Evolutionary conservation across 2,888 invertebrate genomes (phyloP).

Genomic region (Petrolisthes manimaculis): DNA sequence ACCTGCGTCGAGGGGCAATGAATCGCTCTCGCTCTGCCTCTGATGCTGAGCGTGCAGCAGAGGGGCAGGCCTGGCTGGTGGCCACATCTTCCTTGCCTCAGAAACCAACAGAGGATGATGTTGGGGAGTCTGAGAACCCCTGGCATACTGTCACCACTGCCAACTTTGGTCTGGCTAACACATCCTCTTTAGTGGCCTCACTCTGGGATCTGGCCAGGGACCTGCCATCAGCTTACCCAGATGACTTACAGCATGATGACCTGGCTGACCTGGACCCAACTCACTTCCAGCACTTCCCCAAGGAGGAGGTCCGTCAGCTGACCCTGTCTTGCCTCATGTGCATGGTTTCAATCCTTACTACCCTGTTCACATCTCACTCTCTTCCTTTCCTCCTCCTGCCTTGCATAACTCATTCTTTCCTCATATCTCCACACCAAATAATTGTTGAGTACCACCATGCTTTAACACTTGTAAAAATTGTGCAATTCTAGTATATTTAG

Average conservation of each 20-base stretch:
- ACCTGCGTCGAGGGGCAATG: slow-evolving; percentile 21
- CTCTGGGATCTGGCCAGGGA: slow-evolving; percentile 37
- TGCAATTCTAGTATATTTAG: too few relatives aligned
- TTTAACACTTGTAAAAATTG: too few relatives aligned
- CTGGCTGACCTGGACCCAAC: slow-evolving; percentile 45
- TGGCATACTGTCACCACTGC: background rate
- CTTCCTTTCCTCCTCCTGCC: background rate
- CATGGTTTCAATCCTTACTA: too few relatives aligned
- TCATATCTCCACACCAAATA: too few relatives aligned
- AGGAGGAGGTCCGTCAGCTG: slow-evolving; percentile 34
- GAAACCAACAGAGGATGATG: background rate
- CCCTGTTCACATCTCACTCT: background rate
- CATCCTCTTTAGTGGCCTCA: slow-evolving; percentile 48
- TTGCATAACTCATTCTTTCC: too few relatives aligned
- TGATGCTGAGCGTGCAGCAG: background rate
- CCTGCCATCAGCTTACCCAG: slow-evolving; percentile 52
- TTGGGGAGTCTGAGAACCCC: background rate
- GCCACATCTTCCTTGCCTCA: background rate
- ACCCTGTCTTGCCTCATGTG: background rate
- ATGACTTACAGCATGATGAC: slow-evolving; percentile 38
- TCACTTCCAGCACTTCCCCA: slow-evolving; percentile 44
- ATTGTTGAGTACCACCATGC: too few relatives aligned
- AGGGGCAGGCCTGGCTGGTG: background rate
- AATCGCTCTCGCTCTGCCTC: slow-evolving; percentile 19
- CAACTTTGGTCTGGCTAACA: slow-evolving; percentile 37